Percentiles rank a stretch among this genome's conserved stretches.
Evolutionary conservation across 2,797 vertebrate genomes (phyloP).

Genomic region (Pogoniulus pusillus): DNA sequence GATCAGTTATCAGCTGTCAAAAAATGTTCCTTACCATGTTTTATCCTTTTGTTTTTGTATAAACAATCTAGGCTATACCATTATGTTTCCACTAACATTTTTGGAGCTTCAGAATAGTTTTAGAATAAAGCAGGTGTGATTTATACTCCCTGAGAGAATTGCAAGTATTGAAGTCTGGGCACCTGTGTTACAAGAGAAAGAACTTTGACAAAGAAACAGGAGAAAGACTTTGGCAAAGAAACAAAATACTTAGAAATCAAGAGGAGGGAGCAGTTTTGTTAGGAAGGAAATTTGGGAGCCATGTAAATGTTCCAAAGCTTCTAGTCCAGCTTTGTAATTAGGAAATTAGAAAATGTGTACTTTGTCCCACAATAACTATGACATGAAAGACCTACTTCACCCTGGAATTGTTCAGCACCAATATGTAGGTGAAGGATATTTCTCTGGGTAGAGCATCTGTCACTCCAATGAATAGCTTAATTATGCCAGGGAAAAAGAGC

Average conservation of each 20-base stretch:
- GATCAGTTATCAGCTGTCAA: not conserved
- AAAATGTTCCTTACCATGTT: not conserved
- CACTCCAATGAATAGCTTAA: not conserved
- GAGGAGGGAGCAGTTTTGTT: not conserved
- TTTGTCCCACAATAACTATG: not conserved
- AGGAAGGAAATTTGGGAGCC: not conserved
- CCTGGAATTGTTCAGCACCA: not conserved
- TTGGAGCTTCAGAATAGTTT: not conserved
- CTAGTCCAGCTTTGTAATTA: not conserved
- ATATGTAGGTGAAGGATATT: not conserved
- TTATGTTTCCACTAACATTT: not conserved
- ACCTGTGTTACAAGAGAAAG: not conserved
- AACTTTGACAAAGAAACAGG: not conserved
- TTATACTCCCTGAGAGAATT: not conserved
- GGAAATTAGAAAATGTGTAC: not conserved
- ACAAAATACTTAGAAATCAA: not conserved
- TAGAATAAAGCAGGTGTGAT: not conserved
- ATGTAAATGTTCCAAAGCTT: not conserved
- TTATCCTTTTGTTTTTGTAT: not conserved
- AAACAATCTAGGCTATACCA: not conserved
- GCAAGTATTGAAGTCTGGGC: not conserved
- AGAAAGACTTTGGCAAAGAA: no score
- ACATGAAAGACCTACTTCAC: not conserved
- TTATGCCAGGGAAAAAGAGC: not conserved
- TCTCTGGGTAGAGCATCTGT: not conserved